Evolutionary conservation across 2,888 invertebrate species (phyloP).

Genomic region (Chymomyza caudatula): DNA sequence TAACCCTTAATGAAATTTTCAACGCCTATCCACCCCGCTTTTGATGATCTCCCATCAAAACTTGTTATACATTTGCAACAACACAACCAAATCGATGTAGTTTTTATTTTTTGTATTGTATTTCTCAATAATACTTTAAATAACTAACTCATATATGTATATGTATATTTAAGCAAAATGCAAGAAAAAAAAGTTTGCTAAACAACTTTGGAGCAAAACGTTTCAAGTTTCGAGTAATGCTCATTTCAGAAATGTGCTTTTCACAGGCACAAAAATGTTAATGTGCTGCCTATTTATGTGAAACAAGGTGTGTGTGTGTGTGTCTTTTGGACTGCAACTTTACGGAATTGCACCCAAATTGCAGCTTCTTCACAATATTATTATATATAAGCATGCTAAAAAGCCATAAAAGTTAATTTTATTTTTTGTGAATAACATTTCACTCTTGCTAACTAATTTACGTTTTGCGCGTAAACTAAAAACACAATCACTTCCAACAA

Average conservation of each 20-base stretch:
- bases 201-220: conserved; percentile 28
- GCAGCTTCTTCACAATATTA: too few species aligned
- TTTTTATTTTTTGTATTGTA: conserved; percentile 26
- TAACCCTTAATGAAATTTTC: conserved; percentile 8
- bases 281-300: too few species aligned
- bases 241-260: neutral
- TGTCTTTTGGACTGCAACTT: too few species aligned
- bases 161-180: conserved; percentile 17
- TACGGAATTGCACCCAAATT: too few species aligned
- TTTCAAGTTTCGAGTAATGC: too few species aligned
- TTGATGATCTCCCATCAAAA: conserved; percentile 26
- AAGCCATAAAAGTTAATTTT: conserved; percentile 56
- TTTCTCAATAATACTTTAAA: neutral
- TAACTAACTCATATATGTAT: neutral
- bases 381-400: conserved; percentile 52
- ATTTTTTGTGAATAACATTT: neutral
- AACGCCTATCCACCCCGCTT: conserved; percentile 8
- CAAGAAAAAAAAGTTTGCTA: conserved; percentile 45
- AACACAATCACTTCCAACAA: conserved; percentile 35
- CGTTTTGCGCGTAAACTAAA: conserved; percentile 16
- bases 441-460: conserved; percentile 49
- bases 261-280: too few species aligned
- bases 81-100: conserved; percentile 77
- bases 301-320: conserved; percentile 9
- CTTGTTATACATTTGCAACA: conserved; percentile 61